Evolutionary conservation across 2,888 invertebrate genomes (phyloP), one percentile per base, ranked within the genome.

Genomic region (Liposcelis brunnea): DNA sequence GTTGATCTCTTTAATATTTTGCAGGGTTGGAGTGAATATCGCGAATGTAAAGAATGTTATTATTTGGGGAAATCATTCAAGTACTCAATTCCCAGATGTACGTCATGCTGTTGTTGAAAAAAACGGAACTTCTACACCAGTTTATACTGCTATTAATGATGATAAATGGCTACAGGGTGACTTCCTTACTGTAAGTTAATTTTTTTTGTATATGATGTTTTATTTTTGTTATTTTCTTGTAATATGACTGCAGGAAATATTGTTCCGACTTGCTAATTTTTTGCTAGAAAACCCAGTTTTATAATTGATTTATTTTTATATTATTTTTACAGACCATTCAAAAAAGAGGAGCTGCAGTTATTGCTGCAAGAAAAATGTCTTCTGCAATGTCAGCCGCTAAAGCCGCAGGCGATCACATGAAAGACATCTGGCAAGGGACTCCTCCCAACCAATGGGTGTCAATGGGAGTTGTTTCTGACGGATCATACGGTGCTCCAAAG

Each of bases 11-110:
- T n/a, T n/a, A 26, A 26, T 26, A 6, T 6, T 42, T 35, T 3
- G 2, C 3, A 44, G 50, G 26, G 46, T 57, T 5, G 53, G 52
- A 8, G 50, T 53, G n/a, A 53, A 69, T 50, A 78, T 87, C 21
- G 74, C 75, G 49, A 71, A 79, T 58, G 84, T 95, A 1, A 75
- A 75, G 56, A 94, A 94, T 61, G 80, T 93, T 12, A 82, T 93
- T 50, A 97, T 99, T 61, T 99, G 98, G 98, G 98, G 98, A 38
- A 99, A 98, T 66, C 98, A 98, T 64, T 97, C 97, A 0, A 87
- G 91, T 4, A 99, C 98, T 7, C 97, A 98, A 68, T 97, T 85
- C 64, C 97, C 98, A 5, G 98, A 98, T 69, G 82, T 84, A 0
- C 70, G 74, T 21, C 78, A 83, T 59, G 85, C 84, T 21, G 60